phyloP scores from a whole-genome alignment of 1,140 invertebrate genomes.

The Cotesia typhae region DNA sequence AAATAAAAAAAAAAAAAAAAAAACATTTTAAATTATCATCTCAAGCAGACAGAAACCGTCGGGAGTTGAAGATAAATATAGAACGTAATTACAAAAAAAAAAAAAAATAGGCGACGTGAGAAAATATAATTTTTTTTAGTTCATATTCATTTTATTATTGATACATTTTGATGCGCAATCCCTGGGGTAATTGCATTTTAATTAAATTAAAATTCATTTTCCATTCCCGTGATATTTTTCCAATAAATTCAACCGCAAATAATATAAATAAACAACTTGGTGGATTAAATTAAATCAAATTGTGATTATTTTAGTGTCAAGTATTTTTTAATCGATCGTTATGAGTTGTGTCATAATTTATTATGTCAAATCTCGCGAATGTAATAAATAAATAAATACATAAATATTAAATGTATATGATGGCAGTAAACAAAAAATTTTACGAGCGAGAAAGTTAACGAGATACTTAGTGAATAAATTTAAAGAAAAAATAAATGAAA shows the following conservation, averaged over 20 bases:
- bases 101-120: no score
- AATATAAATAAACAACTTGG: no score
- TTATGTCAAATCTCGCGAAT: not conserved
- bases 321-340: no score
- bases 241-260: no score
- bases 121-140: no score
- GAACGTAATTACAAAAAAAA: no score
- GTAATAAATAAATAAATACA: not conserved
- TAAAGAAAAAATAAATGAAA: not conserved
- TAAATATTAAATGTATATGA: not conserved
- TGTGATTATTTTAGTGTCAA: no score
- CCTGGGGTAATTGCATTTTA: constrained; percentile 11
- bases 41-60: no score
- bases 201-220: not conserved
- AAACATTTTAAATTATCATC: constrained; percentile 6
- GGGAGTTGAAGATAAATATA: no score
- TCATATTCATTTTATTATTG: no score
- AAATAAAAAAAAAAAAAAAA: not conserved
- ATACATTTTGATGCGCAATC: not conserved
- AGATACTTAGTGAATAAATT: not conserved
- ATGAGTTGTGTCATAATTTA: not conserved
- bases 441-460: not conserved
- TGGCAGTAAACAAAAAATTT: not conserved
- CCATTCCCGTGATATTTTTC: no score
- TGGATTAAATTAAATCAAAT: no score